These are phyloP conservation scores for Phoenoteleia sp. DNA, from an alignment of 2,888 invertebrate species.

Conservation along the genomic window DNA sequence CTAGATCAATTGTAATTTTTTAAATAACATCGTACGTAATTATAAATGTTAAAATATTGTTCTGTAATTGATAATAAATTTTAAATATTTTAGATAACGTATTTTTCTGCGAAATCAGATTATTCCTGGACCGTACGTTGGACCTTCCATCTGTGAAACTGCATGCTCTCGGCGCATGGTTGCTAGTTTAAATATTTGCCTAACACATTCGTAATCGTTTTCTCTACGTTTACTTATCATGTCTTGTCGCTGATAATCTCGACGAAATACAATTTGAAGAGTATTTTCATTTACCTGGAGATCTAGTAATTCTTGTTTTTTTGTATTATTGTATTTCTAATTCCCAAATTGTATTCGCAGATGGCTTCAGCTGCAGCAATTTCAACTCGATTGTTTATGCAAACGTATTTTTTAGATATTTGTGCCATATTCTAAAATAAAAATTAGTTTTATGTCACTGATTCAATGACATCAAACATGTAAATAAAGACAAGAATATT, in stretches of 20 bases:
- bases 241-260: not conserved
- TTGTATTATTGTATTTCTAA: not conserved
- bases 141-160: not conserved
- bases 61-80: no score
- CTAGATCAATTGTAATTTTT: no score
- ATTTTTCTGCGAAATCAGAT: no score
- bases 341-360: constrained; percentile 24
- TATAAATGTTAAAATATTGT: no score
- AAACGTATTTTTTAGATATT: constrained; percentile 18
- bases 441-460: no score
- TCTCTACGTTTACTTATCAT: not conserved
- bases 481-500: no score
- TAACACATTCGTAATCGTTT: not conserved
- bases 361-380: constrained; percentile 15
- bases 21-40: no score
- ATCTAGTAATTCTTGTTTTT: not conserved
- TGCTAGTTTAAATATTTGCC: not conserved
- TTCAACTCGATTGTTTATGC: constrained; percentile 16
- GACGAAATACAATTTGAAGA: not conserved
- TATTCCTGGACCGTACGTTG: no score
- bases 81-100: no score
- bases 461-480: no score
- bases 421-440: constrained; percentile 1
- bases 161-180: not conserved
- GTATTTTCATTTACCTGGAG: not conserved